phyloP scores from a whole-genome alignment of 1,140 invertebrate genomes.

The Penaeus chinensis region DNA sequence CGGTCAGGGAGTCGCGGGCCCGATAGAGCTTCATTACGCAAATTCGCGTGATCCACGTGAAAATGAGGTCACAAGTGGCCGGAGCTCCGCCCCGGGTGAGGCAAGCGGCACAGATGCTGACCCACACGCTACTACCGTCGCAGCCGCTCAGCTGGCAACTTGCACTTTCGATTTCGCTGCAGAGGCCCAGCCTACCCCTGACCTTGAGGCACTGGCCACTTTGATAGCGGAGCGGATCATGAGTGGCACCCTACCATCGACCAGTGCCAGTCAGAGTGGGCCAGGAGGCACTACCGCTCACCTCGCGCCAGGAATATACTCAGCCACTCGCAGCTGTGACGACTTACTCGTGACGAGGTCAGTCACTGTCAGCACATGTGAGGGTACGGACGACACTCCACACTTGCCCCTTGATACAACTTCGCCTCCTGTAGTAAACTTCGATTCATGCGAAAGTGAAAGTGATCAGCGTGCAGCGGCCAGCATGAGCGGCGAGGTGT shows the following conservation, averaged over 20 bases:
- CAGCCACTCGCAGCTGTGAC: slow-evolving; percentile 8
- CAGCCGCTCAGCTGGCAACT: slow-evolving; percentile 2
- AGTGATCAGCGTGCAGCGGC: background rate
- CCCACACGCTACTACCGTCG: slow-evolving; percentile 19
- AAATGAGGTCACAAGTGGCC: slow-evolving; percentile 53
- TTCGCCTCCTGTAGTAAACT: background rate
- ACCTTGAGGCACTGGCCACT: slow-evolving; percentile 59
- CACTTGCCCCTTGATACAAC: background rate
- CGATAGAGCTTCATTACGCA: slow-evolving; percentile 26
- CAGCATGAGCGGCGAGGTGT: slow-evolving; percentile 23
- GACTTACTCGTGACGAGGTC: slow-evolving; percentile 23
- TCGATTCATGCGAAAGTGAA: slow-evolving; percentile 42
- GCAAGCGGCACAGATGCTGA: slow-evolving; percentile 11
- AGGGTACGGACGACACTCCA: background rate
- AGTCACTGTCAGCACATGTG: slow-evolving; percentile 11
- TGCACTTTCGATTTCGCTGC: slow-evolving; percentile 54
- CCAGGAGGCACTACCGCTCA: slow-evolving; percentile 27
- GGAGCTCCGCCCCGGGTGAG: slow-evolving; percentile 15
- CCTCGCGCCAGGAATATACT: background rate
- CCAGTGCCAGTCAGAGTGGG: slow-evolving; percentile 34
- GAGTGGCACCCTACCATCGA: slow-evolving; percentile 43
- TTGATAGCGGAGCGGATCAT: slow-evolving; percentile 54
- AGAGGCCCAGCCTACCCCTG: slow-evolving; percentile 45
- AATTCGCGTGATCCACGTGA: slow-evolving; percentile 34
- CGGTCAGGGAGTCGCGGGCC: background rate